These are phyloP conservation scores for Scylla paramamosain DNA, from an alignment of 1,140 invertebrate species.

Conservation along the genomic window DNA sequence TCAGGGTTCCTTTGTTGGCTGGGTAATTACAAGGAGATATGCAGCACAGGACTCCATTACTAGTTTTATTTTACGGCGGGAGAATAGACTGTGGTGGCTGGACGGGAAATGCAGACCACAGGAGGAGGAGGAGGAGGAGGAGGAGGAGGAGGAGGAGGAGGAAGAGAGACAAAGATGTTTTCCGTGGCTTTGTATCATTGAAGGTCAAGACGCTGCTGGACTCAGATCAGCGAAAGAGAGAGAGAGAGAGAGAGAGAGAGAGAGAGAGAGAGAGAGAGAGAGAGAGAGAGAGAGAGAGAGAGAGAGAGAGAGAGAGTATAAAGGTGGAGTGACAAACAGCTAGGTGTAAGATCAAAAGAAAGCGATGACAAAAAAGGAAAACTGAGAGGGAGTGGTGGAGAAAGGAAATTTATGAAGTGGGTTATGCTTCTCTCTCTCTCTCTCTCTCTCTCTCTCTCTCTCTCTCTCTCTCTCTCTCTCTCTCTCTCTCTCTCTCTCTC, in stretches of 20 bases:
- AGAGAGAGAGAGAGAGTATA: too few relatives aligned
- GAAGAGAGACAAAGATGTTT: neutral
- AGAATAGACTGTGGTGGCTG: neutral
- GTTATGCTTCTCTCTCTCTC: neutral
- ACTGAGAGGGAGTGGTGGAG: too few relatives aligned
- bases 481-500: neutral
- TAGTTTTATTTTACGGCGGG: neutral
- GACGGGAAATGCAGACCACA: too few relatives aligned
- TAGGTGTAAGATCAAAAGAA: too few relatives aligned
- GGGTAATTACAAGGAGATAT: neutral
- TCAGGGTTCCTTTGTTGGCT: neutral
- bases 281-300: too few relatives aligned
- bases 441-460: neutral
- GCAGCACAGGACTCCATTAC: neutral
- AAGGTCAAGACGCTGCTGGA: constrained; percentile 2
- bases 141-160: neutral
- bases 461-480: neutral
- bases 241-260: too few relatives aligned
- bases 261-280: too few relatives aligned
- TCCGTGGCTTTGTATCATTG: neutral
- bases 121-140: too few relatives aligned
- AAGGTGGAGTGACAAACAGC: too few relatives aligned
- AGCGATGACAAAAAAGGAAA: too few relatives aligned
- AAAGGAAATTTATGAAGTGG: neutral
- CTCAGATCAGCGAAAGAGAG: neutral